Evolutionary conservation across 2,888 invertebrate genomes (phyloP).

Genomic region (Abrostola tripartita): DNA sequence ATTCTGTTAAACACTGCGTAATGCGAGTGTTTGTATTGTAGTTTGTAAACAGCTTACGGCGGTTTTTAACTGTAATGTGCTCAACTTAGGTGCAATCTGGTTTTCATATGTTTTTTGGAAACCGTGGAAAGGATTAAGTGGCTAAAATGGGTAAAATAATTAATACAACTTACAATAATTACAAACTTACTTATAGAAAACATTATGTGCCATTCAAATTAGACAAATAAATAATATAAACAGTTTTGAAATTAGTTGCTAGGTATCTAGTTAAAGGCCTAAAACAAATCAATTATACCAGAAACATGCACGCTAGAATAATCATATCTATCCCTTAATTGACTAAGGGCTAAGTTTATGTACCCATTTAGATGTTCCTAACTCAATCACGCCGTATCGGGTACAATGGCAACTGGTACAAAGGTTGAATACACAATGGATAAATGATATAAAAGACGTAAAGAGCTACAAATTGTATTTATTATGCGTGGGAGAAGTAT

Average conservation of each 20-base stretch:
- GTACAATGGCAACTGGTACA: too few species aligned
- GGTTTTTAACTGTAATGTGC: constrained; percentile 32
- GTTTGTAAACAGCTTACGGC: constrained; percentile 47
- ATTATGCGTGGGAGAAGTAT: too few species aligned
- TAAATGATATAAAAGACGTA: too few species aligned
- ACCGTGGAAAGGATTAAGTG: constrained; percentile 11
- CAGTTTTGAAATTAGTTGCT: not conserved
- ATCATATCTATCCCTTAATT: not conserved
- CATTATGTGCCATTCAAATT: too few species aligned
- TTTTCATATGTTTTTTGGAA: constrained; percentile 26
- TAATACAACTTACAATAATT: too few species aligned
- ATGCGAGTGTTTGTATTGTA: constrained; percentile 42
- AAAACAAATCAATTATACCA: not conserved
- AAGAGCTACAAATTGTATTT: too few species aligned
- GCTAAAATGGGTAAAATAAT: not conserved
- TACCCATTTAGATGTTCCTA: not conserved
- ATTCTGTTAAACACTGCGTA: constrained; percentile 40
- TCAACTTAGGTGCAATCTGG: constrained; percentile 27
- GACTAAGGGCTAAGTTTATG: not conserved
- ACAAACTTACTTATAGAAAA: too few species aligned
- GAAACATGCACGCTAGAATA: not conserved
- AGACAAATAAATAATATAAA: too few species aligned
- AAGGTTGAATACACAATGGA: too few species aligned
- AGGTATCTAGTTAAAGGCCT: not conserved
- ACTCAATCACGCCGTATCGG: not conserved